phyloP scores from a whole-genome alignment of 2,113 vertebrate species.

The Pseudolaguvia tuberculata region DNA sequence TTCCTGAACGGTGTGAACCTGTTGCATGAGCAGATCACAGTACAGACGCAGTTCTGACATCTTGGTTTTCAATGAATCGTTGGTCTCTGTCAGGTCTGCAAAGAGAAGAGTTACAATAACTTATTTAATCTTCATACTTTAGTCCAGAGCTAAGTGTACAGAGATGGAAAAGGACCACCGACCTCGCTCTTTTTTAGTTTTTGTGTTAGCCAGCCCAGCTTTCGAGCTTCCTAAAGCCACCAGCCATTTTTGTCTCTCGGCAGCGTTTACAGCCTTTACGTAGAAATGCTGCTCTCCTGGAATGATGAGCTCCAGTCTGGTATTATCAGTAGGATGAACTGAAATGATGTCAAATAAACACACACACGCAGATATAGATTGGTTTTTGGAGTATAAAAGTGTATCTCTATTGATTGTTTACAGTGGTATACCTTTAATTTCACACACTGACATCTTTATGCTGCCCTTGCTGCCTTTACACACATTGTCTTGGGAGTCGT shows the following conservation, averaged over 20 bases:
- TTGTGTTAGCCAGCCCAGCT: slow-evolving; percentile 72
- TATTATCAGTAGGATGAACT: slow-evolving; percentile 71
- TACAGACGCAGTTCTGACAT: slow-evolving; percentile 97
- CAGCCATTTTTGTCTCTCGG: slow-evolving; percentile 79
- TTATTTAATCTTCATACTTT: neutral
- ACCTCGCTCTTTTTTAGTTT: slow-evolving; percentile 71
- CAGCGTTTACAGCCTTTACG: slow-evolving; percentile 71
- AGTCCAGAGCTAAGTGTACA: neutral
- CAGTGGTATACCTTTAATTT: slow-evolving; percentile 83
- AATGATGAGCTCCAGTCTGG: slow-evolving; percentile 73
- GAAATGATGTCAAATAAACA: slow-evolving; percentile 15
- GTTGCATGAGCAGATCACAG: slow-evolving; percentile 90
- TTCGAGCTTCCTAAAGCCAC: slow-evolving; percentile 80
- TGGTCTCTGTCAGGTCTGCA: slow-evolving; percentile 81
- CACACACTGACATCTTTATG: slow-evolving; percentile 94
- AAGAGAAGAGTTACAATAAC: slow-evolving; percentile 27
- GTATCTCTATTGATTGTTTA: neutral
- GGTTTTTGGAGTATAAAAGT: neutral
- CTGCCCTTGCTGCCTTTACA: slow-evolving; percentile 95
- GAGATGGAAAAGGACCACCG: neutral
- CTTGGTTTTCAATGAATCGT: slow-evolving; percentile 92
- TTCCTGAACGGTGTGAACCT: slow-evolving; percentile 84
- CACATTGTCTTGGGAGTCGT: slow-evolving; percentile 89
- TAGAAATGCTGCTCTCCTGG: slow-evolving; percentile 81
- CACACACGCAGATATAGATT: neutral